phyloP scores from a whole-genome alignment of 2,797 vertebrate genomes.

The Xyrichtys novacula region DNA sequence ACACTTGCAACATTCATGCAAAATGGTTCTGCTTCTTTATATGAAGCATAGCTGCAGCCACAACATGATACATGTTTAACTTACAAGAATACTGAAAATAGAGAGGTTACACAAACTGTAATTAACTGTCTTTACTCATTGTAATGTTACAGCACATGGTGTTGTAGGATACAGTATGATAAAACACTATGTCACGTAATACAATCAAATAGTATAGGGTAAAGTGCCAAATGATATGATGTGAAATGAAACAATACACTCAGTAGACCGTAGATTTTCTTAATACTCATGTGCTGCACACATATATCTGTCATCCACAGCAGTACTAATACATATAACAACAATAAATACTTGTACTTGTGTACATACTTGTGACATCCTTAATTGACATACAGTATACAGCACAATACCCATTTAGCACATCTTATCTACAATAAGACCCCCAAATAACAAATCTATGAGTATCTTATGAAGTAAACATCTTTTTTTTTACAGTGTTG shows the following conservation, averaged over 20 bases:
- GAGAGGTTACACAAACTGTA: neutral
- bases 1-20: slow-evolving; percentile 37
- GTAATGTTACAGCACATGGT: no score
- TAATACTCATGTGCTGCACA: no score
- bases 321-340: no score
- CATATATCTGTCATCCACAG: no score
- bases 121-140: neutral
- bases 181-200: neutral
- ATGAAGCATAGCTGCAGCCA: slow-evolving; percentile 17
- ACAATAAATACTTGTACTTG: neutral
- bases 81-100: slow-evolving; percentile 2
- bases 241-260: neutral
- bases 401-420: no score
- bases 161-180: neutral
- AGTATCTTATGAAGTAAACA: no score
- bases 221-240: neutral
- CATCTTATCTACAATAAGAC: no score
- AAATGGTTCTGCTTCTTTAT: slow-evolving; percentile 28
- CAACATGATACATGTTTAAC: slow-evolving; percentile 2
- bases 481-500: neutral
- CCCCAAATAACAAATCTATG: no score
- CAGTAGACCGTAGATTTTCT: no score
- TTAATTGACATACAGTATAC: no score
- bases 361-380: neutral
- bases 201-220: neutral